Conservation (phyloP, 1,140 invertebrate genomes). For the Maniola jurtina region DNA sequence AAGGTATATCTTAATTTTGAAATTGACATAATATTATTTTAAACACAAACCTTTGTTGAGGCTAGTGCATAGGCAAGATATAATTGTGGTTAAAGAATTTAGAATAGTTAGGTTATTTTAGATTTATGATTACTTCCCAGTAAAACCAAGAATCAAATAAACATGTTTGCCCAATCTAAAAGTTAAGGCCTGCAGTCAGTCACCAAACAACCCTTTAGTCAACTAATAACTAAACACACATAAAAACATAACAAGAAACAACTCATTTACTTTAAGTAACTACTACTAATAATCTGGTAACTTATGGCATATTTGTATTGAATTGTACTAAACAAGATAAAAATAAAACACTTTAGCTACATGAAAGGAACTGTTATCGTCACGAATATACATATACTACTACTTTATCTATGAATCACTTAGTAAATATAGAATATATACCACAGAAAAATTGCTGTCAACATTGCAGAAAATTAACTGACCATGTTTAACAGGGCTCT, state of each 20-base stretch:
- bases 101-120: no score
- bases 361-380: not conserved
- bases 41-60: no score
- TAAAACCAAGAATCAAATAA: no score
- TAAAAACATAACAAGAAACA: not conserved
- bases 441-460: not conserved
- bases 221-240: not conserved
- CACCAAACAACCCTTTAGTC: no score
- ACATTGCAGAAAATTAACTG: not conserved
- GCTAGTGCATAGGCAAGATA: no score
- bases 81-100: no score
- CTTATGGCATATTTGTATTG: not conserved
- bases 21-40: no score
- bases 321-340: not conserved
- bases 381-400: not conserved
- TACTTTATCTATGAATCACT: slow-evolving; percentile 8
- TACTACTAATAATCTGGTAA: not conserved
- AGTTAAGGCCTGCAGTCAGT: no score
- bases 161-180: no score
- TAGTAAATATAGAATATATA: not conserved
- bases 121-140: no score
- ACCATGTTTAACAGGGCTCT: not conserved
- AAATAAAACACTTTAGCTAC: not conserved
- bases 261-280: not conserved
- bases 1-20: no score